A percentile compares a stretch with the other conserved stretches of the same genome.
Evolutionary conservation across 2,113 vertebrate species (phyloP).

Genomic region (Catagonus wagneri): DNA sequence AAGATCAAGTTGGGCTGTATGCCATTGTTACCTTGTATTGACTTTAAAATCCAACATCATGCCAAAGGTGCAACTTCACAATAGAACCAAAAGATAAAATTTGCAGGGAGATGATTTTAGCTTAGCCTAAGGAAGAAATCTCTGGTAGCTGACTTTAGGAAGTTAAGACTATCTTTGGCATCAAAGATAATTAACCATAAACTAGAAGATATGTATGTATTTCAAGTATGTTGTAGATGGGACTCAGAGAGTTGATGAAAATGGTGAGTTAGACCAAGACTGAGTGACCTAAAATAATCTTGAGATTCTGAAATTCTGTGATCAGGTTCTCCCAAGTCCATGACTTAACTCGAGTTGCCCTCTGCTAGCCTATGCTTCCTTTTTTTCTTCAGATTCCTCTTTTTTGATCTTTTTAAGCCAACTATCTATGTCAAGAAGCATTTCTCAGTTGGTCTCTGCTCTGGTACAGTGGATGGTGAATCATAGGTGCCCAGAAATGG

Average conservation of each 20-base stretch:
- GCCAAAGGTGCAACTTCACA: neutral
- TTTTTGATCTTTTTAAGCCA: neutral
- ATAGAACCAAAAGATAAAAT: neutral
- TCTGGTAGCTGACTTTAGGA: neutral
- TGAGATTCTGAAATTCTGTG: conserved; percentile 3
- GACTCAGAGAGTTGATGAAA: neutral
- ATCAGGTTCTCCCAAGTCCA: neutral
- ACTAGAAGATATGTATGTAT: neutral
- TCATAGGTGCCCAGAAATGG: neutral
- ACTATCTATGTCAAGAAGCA: neutral
- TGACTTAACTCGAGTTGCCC: neutral
- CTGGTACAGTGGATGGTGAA: neutral
- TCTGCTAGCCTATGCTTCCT: neutral
- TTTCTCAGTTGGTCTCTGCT: neutral
- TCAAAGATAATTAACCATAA: conserved; percentile 5
- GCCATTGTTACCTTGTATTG: neutral
- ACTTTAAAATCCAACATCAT: neutral
- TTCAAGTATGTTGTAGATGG: neutral
- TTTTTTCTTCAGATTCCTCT: conserved; percentile 1
- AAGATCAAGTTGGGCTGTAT: neutral
- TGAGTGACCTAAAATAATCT: neutral
- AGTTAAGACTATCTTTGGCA: neutral
- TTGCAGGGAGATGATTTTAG: neutral
- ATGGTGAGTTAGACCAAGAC: neutral
- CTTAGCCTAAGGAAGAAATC: neutral